Evolutionary conservation across 2,888 invertebrate species (phyloP).

Genomic region (Lissonota sp.): DNA sequence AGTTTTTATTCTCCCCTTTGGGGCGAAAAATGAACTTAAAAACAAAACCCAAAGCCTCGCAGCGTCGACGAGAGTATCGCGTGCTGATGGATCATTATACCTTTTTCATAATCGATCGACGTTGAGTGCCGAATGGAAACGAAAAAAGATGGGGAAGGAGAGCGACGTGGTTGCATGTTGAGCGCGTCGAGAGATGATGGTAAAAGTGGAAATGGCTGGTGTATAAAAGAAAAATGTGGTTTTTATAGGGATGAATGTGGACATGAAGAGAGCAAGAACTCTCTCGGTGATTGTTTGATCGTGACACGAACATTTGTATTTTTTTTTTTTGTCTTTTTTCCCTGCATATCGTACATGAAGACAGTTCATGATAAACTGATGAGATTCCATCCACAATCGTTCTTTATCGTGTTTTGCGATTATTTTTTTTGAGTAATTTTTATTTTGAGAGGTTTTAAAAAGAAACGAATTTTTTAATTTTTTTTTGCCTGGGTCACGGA

Average conservation of each 20-base stretch:
- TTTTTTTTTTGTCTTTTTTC: neutral
- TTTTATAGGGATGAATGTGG: conserved; percentile 17
- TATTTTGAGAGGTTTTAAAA: too few species aligned
- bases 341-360: neutral
- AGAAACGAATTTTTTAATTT: too few species aligned
- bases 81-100: conserved; percentile 44
- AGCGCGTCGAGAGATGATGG: conserved; percentile 9
- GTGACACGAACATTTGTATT: conserved; percentile 44
- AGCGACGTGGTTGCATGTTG: conserved; percentile 42
- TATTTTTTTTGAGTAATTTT: too few species aligned
- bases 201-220: conserved; percentile 11
- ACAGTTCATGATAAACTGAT: conserved; percentile 21
- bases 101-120: conserved; percentile 51
- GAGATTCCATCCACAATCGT: neutral
- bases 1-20: conserved; percentile 1
- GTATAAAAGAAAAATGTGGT: conserved; percentile 3
- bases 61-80: conserved; percentile 44
- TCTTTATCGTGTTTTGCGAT: too few species aligned
- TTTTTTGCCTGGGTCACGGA: too few species aligned
- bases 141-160: conserved; percentile 2
- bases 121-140: neutral
- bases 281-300: conserved; percentile 41
- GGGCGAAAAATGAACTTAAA: too few species aligned
- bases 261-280: conserved; percentile 27
- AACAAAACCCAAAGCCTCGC: neutral